Evolutionary conservation across 2,113 vertebrate genomes (phyloP), one percentile per base, ranked within the genome.

Genomic region (Opisthocomus hoazin): DNA sequence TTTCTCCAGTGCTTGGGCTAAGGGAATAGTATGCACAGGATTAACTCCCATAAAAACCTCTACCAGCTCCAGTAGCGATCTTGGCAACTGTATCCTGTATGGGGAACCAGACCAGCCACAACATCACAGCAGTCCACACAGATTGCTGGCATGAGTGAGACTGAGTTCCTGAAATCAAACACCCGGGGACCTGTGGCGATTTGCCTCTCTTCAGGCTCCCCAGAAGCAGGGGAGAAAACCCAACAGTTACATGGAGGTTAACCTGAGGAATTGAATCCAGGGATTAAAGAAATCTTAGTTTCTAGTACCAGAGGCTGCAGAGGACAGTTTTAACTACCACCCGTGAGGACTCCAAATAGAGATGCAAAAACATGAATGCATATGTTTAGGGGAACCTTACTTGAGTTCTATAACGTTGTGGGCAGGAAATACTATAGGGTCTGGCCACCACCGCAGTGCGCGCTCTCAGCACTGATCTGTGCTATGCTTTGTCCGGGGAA

Each of bases 151-250:
- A 0, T 34, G 60, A 45, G 8, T 16, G 20, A 27, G 27, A 21
- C 5, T 15, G 46, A 78, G n/a, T 50, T 43, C 23, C 71, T 61
- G 54, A 61, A 83, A 66, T 43, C 27, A 83, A 73, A 32, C n/a
- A 76, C 23, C 12, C 1, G 0, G 34, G 27, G 22, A 70, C 26
- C 2, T 1, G 1, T 10, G 3, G 26, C 14, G 11, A 12, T 50
- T 43, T 63, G 15, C 18, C 74, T 23, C 34, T 34, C 21, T 48
- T 53, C 34, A 50, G 22, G 30, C 21, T 2, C 1, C 20, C 18
- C 14, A 14, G 6, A 12, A 3, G 30, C 71, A 69, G 18, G 6
- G 20, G 10, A 70, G 61, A 84, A 86, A 57, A 18, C 18, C 22
- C 32, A 27, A 29, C 46, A 84, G 16, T 39, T 27, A 34, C 34